phyloP scores from a whole-genome alignment of 2,888 invertebrate species.

The Mayetiola destructor region DNA sequence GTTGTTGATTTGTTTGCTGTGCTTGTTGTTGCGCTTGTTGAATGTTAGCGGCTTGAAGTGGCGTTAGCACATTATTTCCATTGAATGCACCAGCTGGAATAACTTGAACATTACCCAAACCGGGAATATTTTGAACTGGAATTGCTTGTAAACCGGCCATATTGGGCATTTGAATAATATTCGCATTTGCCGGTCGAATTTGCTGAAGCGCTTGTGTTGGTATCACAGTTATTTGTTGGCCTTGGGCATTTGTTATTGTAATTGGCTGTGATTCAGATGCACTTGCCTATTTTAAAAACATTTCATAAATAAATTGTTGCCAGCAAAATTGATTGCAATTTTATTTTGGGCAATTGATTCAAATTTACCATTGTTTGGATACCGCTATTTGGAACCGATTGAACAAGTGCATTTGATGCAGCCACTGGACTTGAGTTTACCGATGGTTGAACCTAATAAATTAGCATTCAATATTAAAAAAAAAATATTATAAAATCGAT shows the following conservation, averaged over 20 bases:
- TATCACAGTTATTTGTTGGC: conserved; percentile 73
- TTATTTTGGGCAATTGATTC: too few relatives aligned
- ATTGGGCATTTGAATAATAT: conserved; percentile 31
- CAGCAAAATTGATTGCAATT: too few relatives aligned
- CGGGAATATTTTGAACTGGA: conserved; percentile 48
- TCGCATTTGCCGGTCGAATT: conserved; percentile 23
- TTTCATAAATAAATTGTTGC: background rate
- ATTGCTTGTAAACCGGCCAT: conserved; percentile 25
- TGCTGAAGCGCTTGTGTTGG: conserved; percentile 49
- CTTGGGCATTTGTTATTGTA: conserved; percentile 57
- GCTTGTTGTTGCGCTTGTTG: conserved; percentile 21
- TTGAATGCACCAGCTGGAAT: conserved; percentile 39
- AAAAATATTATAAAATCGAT: too few relatives aligned
- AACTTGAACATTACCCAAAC: conserved; percentile 64
- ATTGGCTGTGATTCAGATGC: conserved; percentile 40
- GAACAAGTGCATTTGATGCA: background rate
- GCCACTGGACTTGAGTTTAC: conserved; percentile 19
- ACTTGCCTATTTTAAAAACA: conserved; percentile 2
- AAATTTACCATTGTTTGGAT: conserved; percentile 7
- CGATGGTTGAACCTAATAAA: conserved; percentile 23
- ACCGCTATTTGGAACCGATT: background rate
- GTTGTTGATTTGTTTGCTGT: conserved; percentile 22
- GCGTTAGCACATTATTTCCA: conserved; percentile 29
- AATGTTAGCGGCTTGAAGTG: conserved; percentile 21
- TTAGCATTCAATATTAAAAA: too few relatives aligned